phyloP scores from a whole-genome alignment of 2,113 vertebrate genomes.

The Periophthalmodon schlosseri region DNA sequence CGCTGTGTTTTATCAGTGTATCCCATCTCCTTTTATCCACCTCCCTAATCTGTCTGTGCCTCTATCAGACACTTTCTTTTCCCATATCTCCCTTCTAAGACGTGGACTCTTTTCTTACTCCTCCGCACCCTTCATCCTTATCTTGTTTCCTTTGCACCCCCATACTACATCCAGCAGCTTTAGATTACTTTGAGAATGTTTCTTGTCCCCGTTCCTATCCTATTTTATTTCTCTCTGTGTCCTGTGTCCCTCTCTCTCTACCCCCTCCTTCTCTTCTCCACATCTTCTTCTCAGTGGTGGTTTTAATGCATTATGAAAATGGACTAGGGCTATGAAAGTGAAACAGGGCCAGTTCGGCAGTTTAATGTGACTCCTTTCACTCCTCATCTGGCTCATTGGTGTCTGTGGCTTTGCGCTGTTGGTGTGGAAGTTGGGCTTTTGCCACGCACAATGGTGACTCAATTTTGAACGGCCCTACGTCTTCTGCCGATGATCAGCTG shows the following conservation, averaged over 20 bases:
- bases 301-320: conserved; percentile 78
- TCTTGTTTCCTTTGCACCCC: conserved; percentile 57
- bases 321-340: conserved; percentile 73
- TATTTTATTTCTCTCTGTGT: conserved; percentile 36
- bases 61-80: conserved; percentile 67
- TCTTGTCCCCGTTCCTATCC: conserved; percentile 34
- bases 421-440: conserved; percentile 31
- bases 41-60: conserved; percentile 62
- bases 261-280: conserved; percentile 32
- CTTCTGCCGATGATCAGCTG: conserved; percentile 37
- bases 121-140: conserved; percentile 61
- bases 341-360: conserved; percentile 70
- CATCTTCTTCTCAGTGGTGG: conserved; percentile 64
- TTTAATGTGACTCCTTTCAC: conserved; percentile 75
- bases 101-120: conserved; percentile 48
- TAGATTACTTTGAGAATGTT: conserved; percentile 64
- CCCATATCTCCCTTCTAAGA: conserved; percentile 63
- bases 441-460: conserved; percentile 10
- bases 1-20: conserved; percentile 59
- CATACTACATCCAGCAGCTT: conserved; percentile 58
- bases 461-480: conserved; percentile 15
- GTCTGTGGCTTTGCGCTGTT: conserved; percentile 16
- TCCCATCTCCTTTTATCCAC: conserved; percentile 69
- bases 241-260: conserved; percentile 21
- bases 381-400: conserved; percentile 70